Base-by-base conservation (phyloP, 2,888 invertebrate species). In the Coenonympha arcania region DNA sequence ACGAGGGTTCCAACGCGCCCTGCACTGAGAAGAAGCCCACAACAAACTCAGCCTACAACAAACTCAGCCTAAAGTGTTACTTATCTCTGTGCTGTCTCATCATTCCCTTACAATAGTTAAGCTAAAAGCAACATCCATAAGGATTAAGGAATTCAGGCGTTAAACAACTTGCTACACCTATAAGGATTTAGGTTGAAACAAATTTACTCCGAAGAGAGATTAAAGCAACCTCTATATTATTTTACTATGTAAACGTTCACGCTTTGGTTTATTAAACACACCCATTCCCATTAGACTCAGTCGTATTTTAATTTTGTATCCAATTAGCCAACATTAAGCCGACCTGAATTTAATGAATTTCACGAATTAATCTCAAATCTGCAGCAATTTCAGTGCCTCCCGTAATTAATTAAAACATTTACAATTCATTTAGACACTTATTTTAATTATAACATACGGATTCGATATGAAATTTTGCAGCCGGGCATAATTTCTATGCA, bases 221-320 rank as follows among this genome's bases (percentile, higher is more conserved):
- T 33, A 33, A 33, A 33, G 33, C 33, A 18, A 33, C 33, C 16
- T 18, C 16, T 18, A 18, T 33, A n/a, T n/a, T n/a, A n/a, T n/a
- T n/a, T n/a, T n/a, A n/a, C n/a, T n/a, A n/a, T n/a, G n/a, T n/a
- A 33, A 18, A 18, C 33, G 4, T 33, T 33, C 31, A 4, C 31
- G 15, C 31, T 18, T 18, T 18, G 33, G 33, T 16, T 8, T 8
- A 33, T 31, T 33, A 18, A 15, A 18, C 33, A 16, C 33, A 18
- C n/a, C n/a, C n/a, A 18, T 18, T 9, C 33, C 33, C 33, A 33
- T 39, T 39, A 22, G 22, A 22, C 20, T 15, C 6, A 37, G 20
- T 39, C 20, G 24, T 39, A 39, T 39, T 39, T 22, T 39, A 39
- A 39, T 39, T 20, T 39, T 22, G 39, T 39, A 22, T 39, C 39